A percentile compares a stretch with the other conserved stretches of the same genome.
Conservation (phyloP, 30 jellyfish, hydroid and myxozoan genomes). For the Sanderia malayensis region DNA sequence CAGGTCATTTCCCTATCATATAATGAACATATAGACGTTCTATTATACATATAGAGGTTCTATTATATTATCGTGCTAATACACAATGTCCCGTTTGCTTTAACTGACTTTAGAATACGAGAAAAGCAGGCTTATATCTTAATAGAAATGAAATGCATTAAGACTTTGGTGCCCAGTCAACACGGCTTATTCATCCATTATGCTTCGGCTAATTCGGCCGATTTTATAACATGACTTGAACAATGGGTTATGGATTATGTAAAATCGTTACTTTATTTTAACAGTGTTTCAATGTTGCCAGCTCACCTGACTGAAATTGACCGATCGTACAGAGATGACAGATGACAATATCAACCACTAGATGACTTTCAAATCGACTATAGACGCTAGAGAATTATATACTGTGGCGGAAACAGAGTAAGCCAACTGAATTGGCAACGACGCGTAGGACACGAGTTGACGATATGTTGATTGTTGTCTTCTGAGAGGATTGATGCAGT, state of each 20-base stretch:
- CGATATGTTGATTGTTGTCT: too few relatives aligned
- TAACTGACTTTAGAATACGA: too few relatives aligned
- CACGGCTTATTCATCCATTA: background rate
- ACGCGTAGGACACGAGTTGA: too few relatives aligned
- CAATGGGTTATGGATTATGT: background rate
- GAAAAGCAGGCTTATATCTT: background rate
- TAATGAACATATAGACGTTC: too few relatives aligned
- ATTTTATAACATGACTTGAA: background rate
- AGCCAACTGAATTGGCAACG: too few relatives aligned
- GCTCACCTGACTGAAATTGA: conserved; percentile 49
- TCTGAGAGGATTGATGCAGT: too few relatives aligned
- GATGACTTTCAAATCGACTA: conserved; percentile 15
- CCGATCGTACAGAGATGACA: conserved; percentile 76
- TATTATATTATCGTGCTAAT: too few relatives aligned
- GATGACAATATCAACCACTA: conserved; percentile 57
- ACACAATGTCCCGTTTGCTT: too few relatives aligned
- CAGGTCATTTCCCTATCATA: too few relatives aligned
- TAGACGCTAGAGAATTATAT: too few relatives aligned
- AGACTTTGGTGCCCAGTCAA: background rate
- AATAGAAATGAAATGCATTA: background rate
- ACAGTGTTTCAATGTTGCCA: conserved; percentile 61
- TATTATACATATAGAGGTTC: too few relatives aligned
- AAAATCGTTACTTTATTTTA: background rate
- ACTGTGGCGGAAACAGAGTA: too few relatives aligned
- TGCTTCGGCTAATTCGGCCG: background rate